These are phyloP conservation scores for Lordiphosa stackelbergi DNA, from an alignment of 1,140 invertebrate genomes.

Conservation along the genomic window DNA sequence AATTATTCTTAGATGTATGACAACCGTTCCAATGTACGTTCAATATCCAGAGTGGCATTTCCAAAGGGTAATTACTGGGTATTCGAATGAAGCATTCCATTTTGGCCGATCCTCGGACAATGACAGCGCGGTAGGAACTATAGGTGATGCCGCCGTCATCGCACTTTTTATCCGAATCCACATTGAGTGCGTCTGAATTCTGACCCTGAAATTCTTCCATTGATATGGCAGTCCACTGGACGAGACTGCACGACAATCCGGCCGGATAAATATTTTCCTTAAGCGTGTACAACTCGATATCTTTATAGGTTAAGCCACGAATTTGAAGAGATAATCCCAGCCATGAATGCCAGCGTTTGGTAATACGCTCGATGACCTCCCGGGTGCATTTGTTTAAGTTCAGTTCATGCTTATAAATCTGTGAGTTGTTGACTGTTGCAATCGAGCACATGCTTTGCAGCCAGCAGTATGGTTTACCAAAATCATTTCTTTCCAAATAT, in stretches of 20 bases:
- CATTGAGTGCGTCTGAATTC: slow-evolving; percentile 79
- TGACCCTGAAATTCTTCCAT: slow-evolving; percentile 82
- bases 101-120: slow-evolving; percentile 85
- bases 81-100: slow-evolving; percentile 87
- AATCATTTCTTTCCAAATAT: slow-evolving; percentile 69
- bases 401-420: slow-evolving; percentile 75
- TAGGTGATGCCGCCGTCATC: slow-evolving; percentile 82
- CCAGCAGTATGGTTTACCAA: slow-evolving; percentile 92
- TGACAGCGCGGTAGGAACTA: slow-evolving; percentile 81
- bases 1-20: slow-evolving; percentile 81
- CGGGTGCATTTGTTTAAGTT: slow-evolving; percentile 78
- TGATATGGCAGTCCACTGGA: slow-evolving; percentile 83
- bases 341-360: slow-evolving; percentile 84
- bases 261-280: slow-evolving; percentile 70
- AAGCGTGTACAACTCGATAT: slow-evolving; percentile 77
- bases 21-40: slow-evolving; percentile 84
- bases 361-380: slow-evolving; percentile 81
- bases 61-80: slow-evolving; percentile 88
- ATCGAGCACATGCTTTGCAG: slow-evolving; percentile 90
- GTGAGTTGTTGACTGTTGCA: slow-evolving; percentile 50
- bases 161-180: slow-evolving; percentile 79
- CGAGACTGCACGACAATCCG: slow-evolving; percentile 80
- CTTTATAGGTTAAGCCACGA: slow-evolving; percentile 84
- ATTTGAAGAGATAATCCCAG: slow-evolving; percentile 87
- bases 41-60: slow-evolving; percentile 86